These are phyloP conservation scores for Acrobasis repandana DNA, from an alignment of 2,888 invertebrate genomes.

Conservation along the genomic window DNA sequence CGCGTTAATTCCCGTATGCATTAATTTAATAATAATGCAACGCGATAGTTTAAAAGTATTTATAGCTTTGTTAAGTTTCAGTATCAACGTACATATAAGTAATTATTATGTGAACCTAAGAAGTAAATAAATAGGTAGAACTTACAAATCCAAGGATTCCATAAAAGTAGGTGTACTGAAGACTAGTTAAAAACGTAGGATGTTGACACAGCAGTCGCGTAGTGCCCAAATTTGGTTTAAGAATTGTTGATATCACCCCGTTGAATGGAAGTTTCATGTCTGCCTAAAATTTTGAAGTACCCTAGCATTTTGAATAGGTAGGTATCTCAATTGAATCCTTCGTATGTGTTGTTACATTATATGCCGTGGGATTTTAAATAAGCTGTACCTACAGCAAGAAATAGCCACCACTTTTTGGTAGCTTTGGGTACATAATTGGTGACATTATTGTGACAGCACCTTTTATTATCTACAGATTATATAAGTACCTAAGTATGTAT, in stretches of 20 bases:
- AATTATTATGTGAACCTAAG: background rate
- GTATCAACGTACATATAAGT: background rate
- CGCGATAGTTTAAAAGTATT: too few species aligned
- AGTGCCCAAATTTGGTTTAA: constrained; percentile 54
- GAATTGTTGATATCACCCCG: constrained; percentile 50
- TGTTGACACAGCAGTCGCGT: constrained; percentile 56
- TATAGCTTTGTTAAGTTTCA: too few species aligned
- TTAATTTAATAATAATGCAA: too few species aligned
- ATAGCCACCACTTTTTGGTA: too few species aligned
- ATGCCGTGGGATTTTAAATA: background rate
- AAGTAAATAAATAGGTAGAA: constrained; percentile 22
- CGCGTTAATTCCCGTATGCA: too few species aligned
- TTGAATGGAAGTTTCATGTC: constrained; percentile 63
- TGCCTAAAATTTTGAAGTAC: background rate
- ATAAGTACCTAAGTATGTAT: too few species aligned
- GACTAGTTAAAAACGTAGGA: constrained; percentile 50
- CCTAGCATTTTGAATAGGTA: constrained; percentile 10
- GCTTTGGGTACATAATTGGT: too few species aligned
- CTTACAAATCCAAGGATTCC: constrained; percentile 62
- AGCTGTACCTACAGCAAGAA: background rate
- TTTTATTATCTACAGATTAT: too few species aligned
- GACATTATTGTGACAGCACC: too few species aligned
- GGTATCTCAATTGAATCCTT: background rate
- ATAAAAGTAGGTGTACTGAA: constrained; percentile 58
- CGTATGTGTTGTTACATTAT: background rate